Percentiles rank a stretch among this genome's conserved stretches.
phyloP scores from a whole-genome alignment of 2,797 vertebrate species.

The Clarias platycephalus region DNA sequence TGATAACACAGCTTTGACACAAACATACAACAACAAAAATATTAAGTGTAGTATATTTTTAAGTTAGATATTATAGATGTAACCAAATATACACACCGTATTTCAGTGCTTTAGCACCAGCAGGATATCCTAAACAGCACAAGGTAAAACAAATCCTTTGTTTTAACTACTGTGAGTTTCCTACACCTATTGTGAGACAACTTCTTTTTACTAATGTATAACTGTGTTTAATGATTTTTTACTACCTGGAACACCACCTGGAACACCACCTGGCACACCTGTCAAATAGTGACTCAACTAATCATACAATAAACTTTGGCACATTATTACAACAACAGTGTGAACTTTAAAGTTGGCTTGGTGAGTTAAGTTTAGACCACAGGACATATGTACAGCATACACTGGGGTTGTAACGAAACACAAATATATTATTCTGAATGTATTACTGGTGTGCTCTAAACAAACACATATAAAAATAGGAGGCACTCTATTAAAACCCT shows the following conservation, averaged over 20 bases:
- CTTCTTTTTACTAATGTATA: neutral
- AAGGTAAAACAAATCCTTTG: neutral
- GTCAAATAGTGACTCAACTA: neutral
- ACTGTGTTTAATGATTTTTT: neutral
- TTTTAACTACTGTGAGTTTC: neutral
- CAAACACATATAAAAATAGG: neutral
- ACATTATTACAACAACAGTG: neutral
- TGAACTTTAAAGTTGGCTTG: neutral
- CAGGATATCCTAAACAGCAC: constrained; percentile 28
- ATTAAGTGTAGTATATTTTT: neutral
- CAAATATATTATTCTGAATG: neutral
- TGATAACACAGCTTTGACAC: neutral
- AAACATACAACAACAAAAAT: neutral
- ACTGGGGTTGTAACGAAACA: neutral
- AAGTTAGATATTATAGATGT: neutral
- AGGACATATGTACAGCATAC: neutral
- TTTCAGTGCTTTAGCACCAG: constrained; percentile 15
- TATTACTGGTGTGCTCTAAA: neutral
- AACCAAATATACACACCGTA: constrained; percentile 11
- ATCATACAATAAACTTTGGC: neutral
- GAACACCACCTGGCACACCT: neutral
- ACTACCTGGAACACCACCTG: neutral
- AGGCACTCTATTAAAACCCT: neutral
- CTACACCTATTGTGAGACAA: neutral
- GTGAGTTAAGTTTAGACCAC: neutral